A percentile compares a stretch with the other conserved stretches of the same genome.
Conservation (phyloP, 2,113 vertebrate species). For the Lasiurus borealis region DNA sequence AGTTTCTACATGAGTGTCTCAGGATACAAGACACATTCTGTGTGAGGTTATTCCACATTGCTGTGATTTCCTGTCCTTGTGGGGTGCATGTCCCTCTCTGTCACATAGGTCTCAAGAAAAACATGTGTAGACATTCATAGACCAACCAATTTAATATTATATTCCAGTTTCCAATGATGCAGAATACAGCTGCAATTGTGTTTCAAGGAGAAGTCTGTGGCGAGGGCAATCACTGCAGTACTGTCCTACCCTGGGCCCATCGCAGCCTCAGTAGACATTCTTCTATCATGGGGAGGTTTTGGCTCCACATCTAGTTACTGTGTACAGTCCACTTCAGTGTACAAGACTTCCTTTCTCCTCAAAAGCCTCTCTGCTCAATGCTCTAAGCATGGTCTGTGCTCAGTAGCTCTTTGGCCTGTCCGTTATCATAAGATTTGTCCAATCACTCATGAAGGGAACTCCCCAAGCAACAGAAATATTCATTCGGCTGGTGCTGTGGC, state of each 20-base stretch:
- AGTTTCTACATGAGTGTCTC: neutral
- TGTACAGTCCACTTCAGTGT: neutral
- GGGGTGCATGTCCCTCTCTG: neutral
- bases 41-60: neutral
- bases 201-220: constrained; percentile 68
- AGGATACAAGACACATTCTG: neutral
- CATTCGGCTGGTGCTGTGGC: constrained; percentile 74
- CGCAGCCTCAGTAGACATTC: constrained; percentile 49
- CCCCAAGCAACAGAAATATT: constrained; percentile 52
- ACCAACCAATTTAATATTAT: constrained; percentile 79
- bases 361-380: constrained; percentile 11
- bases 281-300: neutral
- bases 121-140: neutral
- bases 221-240: too few relatives aligned
- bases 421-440: constrained; percentile 24
- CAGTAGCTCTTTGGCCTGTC: constrained; percentile 22
- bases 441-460: constrained; percentile 63
- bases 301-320: constrained; percentile 30
- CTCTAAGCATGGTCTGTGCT: constrained; percentile 34
- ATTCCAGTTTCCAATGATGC: constrained; percentile 76
- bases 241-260: neutral
- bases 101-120: constrained; percentile 44
- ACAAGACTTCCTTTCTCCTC: constrained; percentile 25
- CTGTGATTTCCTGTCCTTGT: neutral
- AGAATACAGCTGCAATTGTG: constrained; percentile 72